Base-by-base conservation (phyloP, 2,113 vertebrate genomes). In the Burhinus oedicnemus region DNA sequence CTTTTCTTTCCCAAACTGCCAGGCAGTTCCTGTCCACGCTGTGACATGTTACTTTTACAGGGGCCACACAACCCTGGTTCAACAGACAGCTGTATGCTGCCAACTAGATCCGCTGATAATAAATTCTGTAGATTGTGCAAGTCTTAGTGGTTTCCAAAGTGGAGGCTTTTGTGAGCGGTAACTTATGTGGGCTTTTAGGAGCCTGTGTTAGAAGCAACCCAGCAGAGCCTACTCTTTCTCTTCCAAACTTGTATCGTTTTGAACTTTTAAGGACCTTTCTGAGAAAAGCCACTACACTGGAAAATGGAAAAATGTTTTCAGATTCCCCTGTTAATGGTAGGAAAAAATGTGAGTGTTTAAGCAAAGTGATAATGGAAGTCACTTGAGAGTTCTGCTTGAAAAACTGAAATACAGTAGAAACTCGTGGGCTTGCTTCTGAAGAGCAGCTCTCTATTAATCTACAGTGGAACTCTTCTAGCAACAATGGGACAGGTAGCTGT, bases 401-500 rank as follows among this genome's bases (percentile, higher is more conserved):
- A 77, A 93, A 95, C 12, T 74, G 55, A 82, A 92, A 76, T 38
- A 26, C 2, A 32, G 25, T 57, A 47, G 55, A 62, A 89, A 76
- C 11, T 8, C 44, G 40, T 6, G 29, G 65, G 61, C 49, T 87
- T 81, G 42, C 60, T 75, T 87, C 68, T 72, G 75, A 85, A 90
- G 66, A 88, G 75, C 66, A 70, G 71, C 71, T 95, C 38, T 62
- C 0, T 57, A 8, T 80, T 85, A 32, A 61, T 32, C 47, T 40
- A 21, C 49, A 76, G 54, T 69, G 54, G 79, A 69, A 91, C 76
- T 69, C 58, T 87, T 72, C 57, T 89, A 36, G 82, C 89, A 94
- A 88, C 89, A 64, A 38, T 9, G 82, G 89, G 77, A 81, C 76
- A 62, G 83, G 76, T 81, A 75, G 72, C 87, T 92, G 66, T 96